Conservation (phyloP, 1,140 invertebrate species). For the Latrodectus geometricus region DNA sequence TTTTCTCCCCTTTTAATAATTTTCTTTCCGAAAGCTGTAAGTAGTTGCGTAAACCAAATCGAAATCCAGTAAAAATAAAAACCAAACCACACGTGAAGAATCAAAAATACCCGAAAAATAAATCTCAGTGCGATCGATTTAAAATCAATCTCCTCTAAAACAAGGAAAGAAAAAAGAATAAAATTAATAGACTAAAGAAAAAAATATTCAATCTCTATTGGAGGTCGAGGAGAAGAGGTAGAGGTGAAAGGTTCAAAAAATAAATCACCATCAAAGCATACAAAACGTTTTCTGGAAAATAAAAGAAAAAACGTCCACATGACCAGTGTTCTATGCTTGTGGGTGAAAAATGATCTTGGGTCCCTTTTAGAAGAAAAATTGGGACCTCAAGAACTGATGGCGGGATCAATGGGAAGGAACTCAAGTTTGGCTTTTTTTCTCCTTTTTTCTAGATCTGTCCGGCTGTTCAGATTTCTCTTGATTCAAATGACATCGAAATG, state of each 20-base stretch:
- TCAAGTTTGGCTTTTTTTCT: not conserved
- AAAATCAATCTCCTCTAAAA: constrained; percentile 44
- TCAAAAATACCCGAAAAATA: not conserved
- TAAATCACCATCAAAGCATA: constrained; percentile 44
- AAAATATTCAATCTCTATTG: constrained; percentile 23
- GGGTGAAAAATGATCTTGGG: constrained; percentile 42
- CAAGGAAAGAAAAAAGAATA: constrained; percentile 1
- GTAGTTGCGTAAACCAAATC: too few species aligned
- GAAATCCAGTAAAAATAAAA: too few species aligned
- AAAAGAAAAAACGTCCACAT: constrained; percentile 27
- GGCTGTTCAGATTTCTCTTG: too few species aligned
- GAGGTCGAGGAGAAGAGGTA: constrained; percentile 2
- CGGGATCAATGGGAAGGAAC: constrained; percentile 43
- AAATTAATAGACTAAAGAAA: not conserved
- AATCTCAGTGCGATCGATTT: constrained; percentile 21
- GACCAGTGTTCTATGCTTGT: constrained; percentile 36
- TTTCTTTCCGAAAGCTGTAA: too few species aligned
- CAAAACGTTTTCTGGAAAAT: constrained; percentile 24
- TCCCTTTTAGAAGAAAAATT: constrained; percentile 33
- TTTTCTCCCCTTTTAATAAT: too few species aligned
- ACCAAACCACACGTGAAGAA: too few species aligned
- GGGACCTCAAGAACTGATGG: constrained; percentile 42
- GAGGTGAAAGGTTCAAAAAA: constrained; percentile 15
- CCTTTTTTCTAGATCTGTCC: not conserved
- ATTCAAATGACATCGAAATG: too few species aligned